Evolutionary conservation across 2,888 invertebrate species (phyloP), one percentile per base, ranked within the genome.

Genomic region (Tinea pellionella): DNA sequence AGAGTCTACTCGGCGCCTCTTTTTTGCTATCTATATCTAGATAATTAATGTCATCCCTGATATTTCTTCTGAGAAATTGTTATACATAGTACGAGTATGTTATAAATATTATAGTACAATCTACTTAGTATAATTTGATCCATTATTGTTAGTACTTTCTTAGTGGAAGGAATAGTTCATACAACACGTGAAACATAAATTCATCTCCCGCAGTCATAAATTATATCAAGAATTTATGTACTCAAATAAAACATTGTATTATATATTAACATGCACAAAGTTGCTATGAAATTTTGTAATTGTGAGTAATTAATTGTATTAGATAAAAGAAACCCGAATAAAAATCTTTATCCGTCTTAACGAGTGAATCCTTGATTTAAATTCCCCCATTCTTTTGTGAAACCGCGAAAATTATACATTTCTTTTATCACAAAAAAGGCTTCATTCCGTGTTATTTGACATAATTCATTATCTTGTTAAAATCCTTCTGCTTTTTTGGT

Each of bases 401-500:
- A 12, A 13, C 9, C 41, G 9, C 41, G 13, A 41, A 41, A 41
- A n/a, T 41, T 41, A 4, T 41, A 41, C 41, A 41, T 41, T 41
- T 41, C 41, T 41, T 41, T 41, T 41, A 41, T 41, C 41, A 41
- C 41, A 41, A 41, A 41, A 32, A 41, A 41, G 41, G 41, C 13
- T 41, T 41, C 41, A 41, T 51, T 51, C 18, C 18, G 51, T 51
- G 15, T 51, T 51, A 51, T 51, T 51, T 51, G 51, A 51, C 18
- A 51, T 51, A 51, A 55, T 55, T 55, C 55, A 55, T 55, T 55
- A 59, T 59, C 58, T 57, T 32, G 43, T 58, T 58, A 43, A 65
- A 66, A 63, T 64, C 65, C 63, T 65, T 64, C 63, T 64, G 63
- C 62, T 65, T 68, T 66, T 62, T 61, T 64, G 24, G 64, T 63